A percentile compares a stretch with the other conserved stretches of the same genome.
These are phyloP conservation scores for Rhinolophus sinicus DNA, from an alignment of 2,113 vertebrate species.

Conservation along the genomic window DNA sequence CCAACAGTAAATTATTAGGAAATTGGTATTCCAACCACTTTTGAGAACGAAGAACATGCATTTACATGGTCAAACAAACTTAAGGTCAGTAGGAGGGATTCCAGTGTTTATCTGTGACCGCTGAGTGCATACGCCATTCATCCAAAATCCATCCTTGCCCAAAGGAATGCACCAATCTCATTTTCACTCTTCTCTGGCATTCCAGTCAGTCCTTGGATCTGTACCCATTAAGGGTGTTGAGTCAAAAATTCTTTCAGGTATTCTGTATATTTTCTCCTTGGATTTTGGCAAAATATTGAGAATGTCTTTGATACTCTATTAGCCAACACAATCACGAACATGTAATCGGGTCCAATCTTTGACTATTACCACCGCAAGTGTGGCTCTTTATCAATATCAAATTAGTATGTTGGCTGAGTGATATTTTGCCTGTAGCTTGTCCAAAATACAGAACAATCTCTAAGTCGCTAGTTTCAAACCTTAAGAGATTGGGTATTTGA, in stretches of 20 bases:
- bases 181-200: neutral
- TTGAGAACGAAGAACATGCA: constrained; percentile 71
- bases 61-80: constrained; percentile 65
- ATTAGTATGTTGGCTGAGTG: constrained; percentile 54
- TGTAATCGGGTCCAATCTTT: constrained; percentile 56
- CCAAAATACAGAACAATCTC: neutral
- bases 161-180: constrained; percentile 20
- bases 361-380: neutral
- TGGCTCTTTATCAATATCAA: constrained; percentile 4
- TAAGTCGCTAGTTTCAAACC: constrained; percentile 15
- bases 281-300: constrained; percentile 61
- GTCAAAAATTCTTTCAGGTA: constrained; percentile 65
- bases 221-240: constrained; percentile 52
- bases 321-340: constrained; percentile 69
- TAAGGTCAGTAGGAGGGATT: constrained; percentile 62
- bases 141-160: constrained; percentile 7
- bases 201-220: neutral
- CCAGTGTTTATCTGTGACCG: constrained; percentile 60
- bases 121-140: neutral
- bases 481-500: neutral
- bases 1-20: constrained; percentile 68
- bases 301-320: constrained; percentile 68
- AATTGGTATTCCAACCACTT: constrained; percentile 70
- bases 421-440: neutral
- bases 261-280: constrained; percentile 64